A percentile compares a stretch with the other conserved stretches of the same genome.
phyloP scores from a whole-genome alignment of 64 coral and sea anemone genomes.

The Montipora foliosa region DNA sequence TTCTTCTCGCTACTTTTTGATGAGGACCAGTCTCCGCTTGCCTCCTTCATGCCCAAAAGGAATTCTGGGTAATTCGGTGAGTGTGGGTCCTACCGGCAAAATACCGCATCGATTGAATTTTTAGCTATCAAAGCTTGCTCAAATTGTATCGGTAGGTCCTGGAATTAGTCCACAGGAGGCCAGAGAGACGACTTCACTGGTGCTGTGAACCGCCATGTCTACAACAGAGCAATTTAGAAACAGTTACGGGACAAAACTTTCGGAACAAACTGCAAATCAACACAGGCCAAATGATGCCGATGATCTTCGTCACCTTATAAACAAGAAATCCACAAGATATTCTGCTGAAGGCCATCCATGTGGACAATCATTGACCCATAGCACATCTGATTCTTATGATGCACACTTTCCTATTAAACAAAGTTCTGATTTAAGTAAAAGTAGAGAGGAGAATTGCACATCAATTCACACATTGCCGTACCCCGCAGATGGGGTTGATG shows the following conservation, averaged over 20 bases:
- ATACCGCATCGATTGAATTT: too few relatives aligned
- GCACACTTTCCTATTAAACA: background rate
- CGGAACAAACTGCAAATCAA: background rate
- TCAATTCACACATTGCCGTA: constrained; percentile 48
- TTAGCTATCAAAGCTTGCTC: too few relatives aligned
- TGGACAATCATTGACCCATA: background rate
- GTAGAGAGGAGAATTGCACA: background rate
- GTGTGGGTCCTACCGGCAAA: too few relatives aligned
- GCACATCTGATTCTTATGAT: background rate
- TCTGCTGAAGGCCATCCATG: background rate
- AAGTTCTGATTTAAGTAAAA: too few relatives aligned
- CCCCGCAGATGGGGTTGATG: constrained; percentile 88
- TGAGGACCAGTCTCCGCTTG: too few relatives aligned
- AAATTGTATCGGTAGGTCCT: too few relatives aligned
- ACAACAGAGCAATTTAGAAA: background rate
- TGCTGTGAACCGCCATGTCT: too few relatives aligned
- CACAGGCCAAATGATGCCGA: background rate
- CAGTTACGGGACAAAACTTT: background rate
- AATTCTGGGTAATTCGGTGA: too few relatives aligned
- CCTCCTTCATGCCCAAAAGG: too few relatives aligned
- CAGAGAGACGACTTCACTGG: too few relatives aligned
- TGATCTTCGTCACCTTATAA: constrained; percentile 12
- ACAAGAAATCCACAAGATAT: background rate
- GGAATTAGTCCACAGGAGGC: too few relatives aligned
- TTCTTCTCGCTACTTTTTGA: too few relatives aligned